phyloP scores from a whole-genome alignment of 2,113 vertebrate genomes.

The Tachysurus fulvidraco region DNA sequence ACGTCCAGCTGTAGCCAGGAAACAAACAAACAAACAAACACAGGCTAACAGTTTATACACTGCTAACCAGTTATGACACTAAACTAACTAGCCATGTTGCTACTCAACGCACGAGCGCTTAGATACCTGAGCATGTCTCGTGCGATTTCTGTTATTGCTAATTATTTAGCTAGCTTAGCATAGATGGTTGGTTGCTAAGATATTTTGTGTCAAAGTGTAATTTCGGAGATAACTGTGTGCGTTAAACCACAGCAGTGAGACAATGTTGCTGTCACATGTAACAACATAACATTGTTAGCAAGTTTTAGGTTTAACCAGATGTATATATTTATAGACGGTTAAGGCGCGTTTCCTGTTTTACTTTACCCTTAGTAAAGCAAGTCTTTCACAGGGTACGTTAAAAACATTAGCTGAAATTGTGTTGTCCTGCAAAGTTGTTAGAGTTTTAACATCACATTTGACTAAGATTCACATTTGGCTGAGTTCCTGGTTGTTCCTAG shows the following conservation, averaged over 20 bases:
- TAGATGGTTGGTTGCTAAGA: background rate
- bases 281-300: background rate
- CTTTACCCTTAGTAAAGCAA: background rate
- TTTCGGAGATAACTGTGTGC: background rate
- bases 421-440: background rate
- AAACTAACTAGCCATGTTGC: background rate
- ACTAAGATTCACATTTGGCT: too few relatives aligned
- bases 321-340: background rate
- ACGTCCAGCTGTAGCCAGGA: background rate
- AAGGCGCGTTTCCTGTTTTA: background rate
- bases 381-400: background rate
- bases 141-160: slow-evolving; percentile 19
- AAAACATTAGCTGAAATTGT: background rate
- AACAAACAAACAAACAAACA: background rate
- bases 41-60: background rate
- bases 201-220: background rate
- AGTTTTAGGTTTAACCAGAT: too few relatives aligned
- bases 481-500: background rate
- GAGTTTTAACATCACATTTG: background rate
- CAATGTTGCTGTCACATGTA: too few relatives aligned
- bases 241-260: background rate
- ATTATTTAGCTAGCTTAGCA: slow-evolving; percentile 27
- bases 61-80: background rate
- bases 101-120: background rate
- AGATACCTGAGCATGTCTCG: background rate